Base-by-base conservation (phyloP, 2,113 vertebrate species). In the Panthera leo region DNA sequence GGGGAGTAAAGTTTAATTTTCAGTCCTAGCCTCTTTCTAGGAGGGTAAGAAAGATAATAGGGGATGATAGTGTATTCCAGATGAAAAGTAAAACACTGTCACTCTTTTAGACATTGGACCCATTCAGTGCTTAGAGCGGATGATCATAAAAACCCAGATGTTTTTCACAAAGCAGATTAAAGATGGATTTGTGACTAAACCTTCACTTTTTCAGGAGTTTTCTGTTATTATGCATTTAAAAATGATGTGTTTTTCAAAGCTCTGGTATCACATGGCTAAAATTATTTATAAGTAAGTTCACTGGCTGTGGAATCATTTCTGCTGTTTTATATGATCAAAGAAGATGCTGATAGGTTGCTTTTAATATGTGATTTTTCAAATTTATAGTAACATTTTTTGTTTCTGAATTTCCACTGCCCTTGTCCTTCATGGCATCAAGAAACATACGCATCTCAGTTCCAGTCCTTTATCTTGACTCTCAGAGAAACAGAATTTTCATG, bases 151-250 rank as follows among this genome's bases (percentile, higher is more conserved):
- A 94, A 95, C 76, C 53, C 25, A 87, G 68, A 68, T 85, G 10
- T 92, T 97, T 95, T 96, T 79, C 67, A 95, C 9, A 67, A 95
- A 61, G 51, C n/a, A 92, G 58, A 76, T 95, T 96, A 97, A 90
- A 87, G 86, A 76, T 96, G 68, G 42, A 84, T 97, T 97, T 94
- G 68, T 75, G 80, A 75, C 39, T 83, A 96, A 96, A 65, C 21
- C 15, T 67, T 95, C 9, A 92, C 45, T 61, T 94, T 88, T 91
- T 76, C 48, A 67, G 63, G 93, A 14, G 45, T 94, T 97, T 95
- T 83, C 79, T 94, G 70, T 34, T 61, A 34, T 96, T 87, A 53
- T 8, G 1, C 27, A 39, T 21, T 53, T 58, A 88, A 87, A 58
- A 82, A 36, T 86, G 23, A 63, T 89, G 2, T 76, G 15, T 45